phyloP scores from a whole-genome alignment of 2,797 vertebrate species.

The Onychomys torridus region DNA sequence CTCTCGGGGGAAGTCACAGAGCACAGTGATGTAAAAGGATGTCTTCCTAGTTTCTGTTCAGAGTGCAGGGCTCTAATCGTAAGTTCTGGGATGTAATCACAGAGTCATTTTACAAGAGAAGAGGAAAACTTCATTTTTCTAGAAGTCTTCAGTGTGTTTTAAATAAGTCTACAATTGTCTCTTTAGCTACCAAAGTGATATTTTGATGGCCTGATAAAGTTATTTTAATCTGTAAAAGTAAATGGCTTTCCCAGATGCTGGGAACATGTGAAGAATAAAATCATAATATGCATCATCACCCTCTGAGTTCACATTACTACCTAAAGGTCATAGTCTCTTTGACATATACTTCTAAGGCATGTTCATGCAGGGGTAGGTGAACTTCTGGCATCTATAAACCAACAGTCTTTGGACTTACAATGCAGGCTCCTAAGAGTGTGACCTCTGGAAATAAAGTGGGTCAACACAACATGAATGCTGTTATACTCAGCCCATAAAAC shows the following conservation, averaged over 20 bases:
- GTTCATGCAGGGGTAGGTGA: background rate
- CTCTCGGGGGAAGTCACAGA: background rate
- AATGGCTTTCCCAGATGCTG: background rate
- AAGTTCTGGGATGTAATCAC: background rate
- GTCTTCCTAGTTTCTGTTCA: background rate
- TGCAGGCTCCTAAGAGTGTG: background rate
- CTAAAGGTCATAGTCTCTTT: background rate
- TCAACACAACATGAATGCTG: background rate
- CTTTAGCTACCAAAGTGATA: constrained; percentile 36
- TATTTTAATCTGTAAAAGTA: background rate
- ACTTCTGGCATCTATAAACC: background rate
- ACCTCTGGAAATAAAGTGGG: constrained; percentile 2
- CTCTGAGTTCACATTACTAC: no score
- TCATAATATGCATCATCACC: background rate
- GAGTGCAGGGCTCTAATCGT: background rate
- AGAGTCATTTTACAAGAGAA: constrained; percentile 33
- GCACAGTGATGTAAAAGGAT: background rate
- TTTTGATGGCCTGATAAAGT: background rate
- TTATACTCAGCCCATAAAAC: background rate
- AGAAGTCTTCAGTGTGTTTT: background rate
- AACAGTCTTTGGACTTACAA: background rate
- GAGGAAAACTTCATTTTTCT: background rate
- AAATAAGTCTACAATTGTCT: background rate
- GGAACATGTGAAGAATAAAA: background rate
- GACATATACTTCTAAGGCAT: background rate